A percentile compares a stretch with the other conserved stretches of the same genome.
These are phyloP conservation scores for Mandrillus leucophaeus DNA, from an alignment of 2,113 vertebrate species.

Conservation along the genomic window DNA sequence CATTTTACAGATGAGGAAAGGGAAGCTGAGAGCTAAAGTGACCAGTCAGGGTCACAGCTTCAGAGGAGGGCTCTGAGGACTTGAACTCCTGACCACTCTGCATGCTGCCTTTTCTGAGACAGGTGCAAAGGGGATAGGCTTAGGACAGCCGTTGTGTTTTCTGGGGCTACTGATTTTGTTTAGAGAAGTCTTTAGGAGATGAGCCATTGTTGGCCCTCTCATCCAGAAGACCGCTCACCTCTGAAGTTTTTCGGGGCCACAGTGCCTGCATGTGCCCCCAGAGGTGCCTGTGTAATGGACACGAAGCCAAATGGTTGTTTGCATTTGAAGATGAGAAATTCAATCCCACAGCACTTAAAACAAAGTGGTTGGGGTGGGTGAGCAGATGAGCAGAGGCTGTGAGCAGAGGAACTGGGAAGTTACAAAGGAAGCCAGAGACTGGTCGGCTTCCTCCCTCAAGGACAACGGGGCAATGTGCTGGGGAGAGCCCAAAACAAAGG, in stretches of 20 bases:
- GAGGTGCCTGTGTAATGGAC: neutral
- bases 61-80: neutral
- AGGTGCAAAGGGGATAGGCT: neutral
- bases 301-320: neutral
- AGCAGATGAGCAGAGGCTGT: neutral
- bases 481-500: neutral
- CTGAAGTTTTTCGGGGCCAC: neutral
- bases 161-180: neutral
- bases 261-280: neutral
- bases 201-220: neutral
- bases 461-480: neutral
- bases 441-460: constrained; percentile 31
- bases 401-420: constrained; percentile 57
- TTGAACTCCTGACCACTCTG: neutral
- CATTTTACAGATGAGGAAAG: constrained; percentile 34
- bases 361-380: neutral
- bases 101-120: neutral
- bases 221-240: neutral
- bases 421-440: constrained; percentile 60
- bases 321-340: neutral
- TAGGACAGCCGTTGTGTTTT: neutral
- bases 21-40: neutral
- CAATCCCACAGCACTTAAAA: neutral
- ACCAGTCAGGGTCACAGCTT: neutral
- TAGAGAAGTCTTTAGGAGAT: neutral